Evolutionary conservation across 2,888 invertebrate genomes (phyloP).

Genomic region (Leucoma salicis): DNA sequence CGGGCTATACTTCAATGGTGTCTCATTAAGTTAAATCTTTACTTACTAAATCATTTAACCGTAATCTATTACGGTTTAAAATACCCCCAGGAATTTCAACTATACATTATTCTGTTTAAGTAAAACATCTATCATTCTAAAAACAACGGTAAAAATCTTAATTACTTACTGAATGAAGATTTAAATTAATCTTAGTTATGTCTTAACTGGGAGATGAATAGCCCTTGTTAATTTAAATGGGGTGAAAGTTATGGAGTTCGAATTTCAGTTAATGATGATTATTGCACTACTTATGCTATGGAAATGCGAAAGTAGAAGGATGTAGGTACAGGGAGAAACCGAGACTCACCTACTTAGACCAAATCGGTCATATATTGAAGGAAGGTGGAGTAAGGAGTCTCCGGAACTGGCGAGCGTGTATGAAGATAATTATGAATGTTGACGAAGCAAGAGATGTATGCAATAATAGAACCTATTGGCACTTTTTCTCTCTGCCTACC

Average conservation of each 20-base stretch:
- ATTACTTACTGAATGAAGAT: conserved; percentile 37
- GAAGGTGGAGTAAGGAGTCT: no score
- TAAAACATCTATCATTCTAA: conserved; percentile 16
- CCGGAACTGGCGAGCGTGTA: no score
- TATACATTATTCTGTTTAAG: conserved; percentile 1
- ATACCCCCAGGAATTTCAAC: conserved; percentile 2
- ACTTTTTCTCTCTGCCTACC: no score
- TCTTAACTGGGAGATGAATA: conserved; percentile 24
- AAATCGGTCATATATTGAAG: no score
- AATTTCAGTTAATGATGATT: conserved; percentile 1
- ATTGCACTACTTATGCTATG: no score
- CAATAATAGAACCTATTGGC: no score
- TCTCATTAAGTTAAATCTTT: background rate
- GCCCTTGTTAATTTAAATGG: conserved; percentile 17
- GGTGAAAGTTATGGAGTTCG: conserved; percentile 13
- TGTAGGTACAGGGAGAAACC: no score
- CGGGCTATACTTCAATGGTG: background rate
- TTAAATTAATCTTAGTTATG: conserved; percentile 33
- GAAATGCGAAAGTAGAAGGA: no score
- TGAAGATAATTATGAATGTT: no score
- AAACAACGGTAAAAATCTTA: conserved; percentile 39
- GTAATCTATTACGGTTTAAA: conserved; percentile 10
- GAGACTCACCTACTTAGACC: no score
- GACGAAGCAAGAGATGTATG: no score
- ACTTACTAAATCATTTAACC: background rate